phyloP scores from a whole-genome alignment of 2,113 vertebrate genomes.

The Apodemus speciosus region DNA sequence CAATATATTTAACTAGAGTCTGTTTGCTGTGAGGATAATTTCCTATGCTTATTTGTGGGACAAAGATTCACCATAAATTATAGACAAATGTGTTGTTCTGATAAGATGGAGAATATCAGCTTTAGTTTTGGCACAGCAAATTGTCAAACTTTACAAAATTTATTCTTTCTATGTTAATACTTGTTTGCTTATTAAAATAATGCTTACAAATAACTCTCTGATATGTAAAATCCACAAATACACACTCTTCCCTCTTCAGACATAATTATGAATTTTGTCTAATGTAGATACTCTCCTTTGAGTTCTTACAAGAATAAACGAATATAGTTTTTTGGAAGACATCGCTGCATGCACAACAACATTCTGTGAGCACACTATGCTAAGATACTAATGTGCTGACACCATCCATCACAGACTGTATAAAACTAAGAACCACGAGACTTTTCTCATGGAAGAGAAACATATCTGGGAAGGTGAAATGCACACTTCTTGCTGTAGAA shows the following conservation, averaged over 20 bases:
- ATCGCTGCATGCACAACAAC: background rate
- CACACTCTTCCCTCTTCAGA: conserved; percentile 39
- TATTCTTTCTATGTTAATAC: background rate
- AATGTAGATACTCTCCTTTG: conserved; percentile 54
- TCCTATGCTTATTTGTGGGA: conserved; percentile 81
- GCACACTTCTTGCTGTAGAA: background rate
- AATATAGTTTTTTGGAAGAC: conserved; percentile 21
- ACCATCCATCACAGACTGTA: background rate
- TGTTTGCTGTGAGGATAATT: conserved; percentile 81
- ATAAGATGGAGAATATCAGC: conserved; percentile 43
- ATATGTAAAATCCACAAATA: conserved; percentile 49
- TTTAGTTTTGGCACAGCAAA: conserved; percentile 8
- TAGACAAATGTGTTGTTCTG: conserved; percentile 69
- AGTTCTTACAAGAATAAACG: conserved; percentile 48
- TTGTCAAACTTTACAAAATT: conserved; percentile 19
- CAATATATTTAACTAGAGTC: conserved; percentile 84
- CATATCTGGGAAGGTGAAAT: background rate
- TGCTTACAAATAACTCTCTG: conserved; percentile 8
- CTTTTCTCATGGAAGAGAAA: conserved; percentile 29
- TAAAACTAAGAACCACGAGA: background rate
- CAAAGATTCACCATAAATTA: conserved; percentile 64
- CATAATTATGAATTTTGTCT: conserved; percentile 45
- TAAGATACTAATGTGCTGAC: background rate
- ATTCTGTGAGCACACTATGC: background rate
- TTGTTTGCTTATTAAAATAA: conserved; percentile 45